These are phyloP conservation scores for Heterodera schachtii DNA, from an alignment of 1,140 invertebrate genomes.

Conservation along the genomic window DNA sequence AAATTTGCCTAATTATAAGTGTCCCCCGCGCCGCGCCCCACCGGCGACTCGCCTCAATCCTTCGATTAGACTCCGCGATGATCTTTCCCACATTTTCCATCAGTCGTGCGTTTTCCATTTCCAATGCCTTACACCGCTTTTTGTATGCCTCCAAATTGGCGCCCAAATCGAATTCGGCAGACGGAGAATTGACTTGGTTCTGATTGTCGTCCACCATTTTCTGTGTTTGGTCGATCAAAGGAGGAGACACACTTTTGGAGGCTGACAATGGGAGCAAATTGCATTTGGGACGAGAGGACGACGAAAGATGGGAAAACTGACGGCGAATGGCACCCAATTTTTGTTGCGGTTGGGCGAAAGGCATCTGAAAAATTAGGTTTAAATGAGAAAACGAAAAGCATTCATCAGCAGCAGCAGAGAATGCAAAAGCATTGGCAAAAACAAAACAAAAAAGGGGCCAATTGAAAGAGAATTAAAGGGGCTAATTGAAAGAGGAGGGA, in stretches of 20 bases:
- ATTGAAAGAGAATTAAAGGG: no score
- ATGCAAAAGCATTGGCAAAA: neutral
- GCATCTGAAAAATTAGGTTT: neutral
- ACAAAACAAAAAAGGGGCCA: neutral
- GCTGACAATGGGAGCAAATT: neutral
- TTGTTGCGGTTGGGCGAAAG: neutral
- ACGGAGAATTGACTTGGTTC: conserved; percentile 2
- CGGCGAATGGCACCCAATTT: conserved; percentile 2
- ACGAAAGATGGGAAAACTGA: neutral
- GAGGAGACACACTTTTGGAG: neutral
- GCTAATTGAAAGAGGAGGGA: no score
- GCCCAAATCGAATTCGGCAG: conserved; percentile 5
- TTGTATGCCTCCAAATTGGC: conserved; percentile 38
- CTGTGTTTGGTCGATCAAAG: neutral
- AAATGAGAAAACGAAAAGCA: neutral
- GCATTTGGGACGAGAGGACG: neutral
- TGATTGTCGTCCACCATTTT: conserved; percentile 14
- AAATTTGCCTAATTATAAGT: conserved; percentile 1
- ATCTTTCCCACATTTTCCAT: conserved; percentile 32
- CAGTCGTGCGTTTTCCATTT: conserved; percentile 38
- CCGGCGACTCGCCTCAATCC: conserved; percentile 25
- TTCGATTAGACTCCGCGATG: conserved; percentile 31
- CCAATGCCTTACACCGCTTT: conserved; percentile 28
- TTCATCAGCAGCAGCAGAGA: no score
- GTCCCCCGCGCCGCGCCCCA: neutral